A percentile compares a stretch with the other conserved stretches of the same genome.
phyloP scores from a whole-genome alignment of 2,797 vertebrate species.

The Betta splendens region DNA sequence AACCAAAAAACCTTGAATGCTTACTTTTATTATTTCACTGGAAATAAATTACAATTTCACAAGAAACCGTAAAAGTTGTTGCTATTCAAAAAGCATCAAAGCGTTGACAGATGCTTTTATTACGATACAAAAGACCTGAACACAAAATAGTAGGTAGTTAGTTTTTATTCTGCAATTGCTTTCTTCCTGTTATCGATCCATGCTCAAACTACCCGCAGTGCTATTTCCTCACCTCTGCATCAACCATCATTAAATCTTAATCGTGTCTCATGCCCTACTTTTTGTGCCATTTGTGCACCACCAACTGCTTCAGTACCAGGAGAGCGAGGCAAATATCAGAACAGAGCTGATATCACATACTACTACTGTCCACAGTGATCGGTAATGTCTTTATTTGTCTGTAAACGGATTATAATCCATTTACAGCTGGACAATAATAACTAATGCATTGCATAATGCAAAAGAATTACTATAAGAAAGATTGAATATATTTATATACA shows the following conservation, averaged over 20 bases:
- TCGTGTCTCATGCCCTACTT: constrained; percentile 56
- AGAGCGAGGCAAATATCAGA: constrained; percentile 16
- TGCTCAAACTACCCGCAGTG: not conserved
- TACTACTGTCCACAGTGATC: constrained; percentile 4
- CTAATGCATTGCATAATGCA: too few species aligned
- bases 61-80: not conserved
- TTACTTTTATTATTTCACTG: constrained; percentile 6
- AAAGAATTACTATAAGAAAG: constrained; percentile 15
- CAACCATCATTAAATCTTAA: constrained; percentile 59
- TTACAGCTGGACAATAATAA: constrained; percentile 19
- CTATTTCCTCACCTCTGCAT: constrained; percentile 41
- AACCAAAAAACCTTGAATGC: constrained; percentile 16
- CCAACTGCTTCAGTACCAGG: constrained; percentile 10
- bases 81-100: not conserved
- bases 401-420: constrained; percentile 10
- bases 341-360: constrained; percentile 1
- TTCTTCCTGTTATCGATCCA: not conserved
- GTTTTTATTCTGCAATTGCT: not conserved
- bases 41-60: not conserved
- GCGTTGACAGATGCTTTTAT: not conserved
- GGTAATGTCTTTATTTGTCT: constrained; percentile 10
- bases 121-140: not conserved
- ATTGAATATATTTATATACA: constrained; percentile 47
- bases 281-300: constrained; percentile 36
- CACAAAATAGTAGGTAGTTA: too few species aligned